Conservation (phyloP, 2,797 vertebrate genomes). For the Cryptoprocta ferox region DNA sequence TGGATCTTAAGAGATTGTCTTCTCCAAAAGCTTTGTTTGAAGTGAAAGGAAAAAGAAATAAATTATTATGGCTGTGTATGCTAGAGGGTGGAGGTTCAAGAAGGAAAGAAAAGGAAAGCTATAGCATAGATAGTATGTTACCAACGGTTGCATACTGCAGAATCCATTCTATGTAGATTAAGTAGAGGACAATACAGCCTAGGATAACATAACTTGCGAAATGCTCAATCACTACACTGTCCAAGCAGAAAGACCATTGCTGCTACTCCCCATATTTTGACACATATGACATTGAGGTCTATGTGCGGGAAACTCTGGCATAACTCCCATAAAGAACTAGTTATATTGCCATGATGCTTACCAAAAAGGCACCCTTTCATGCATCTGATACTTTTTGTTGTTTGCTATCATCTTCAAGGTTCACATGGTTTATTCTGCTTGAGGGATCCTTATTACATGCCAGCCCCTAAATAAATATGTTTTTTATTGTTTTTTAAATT, state of each 20-base stretch:
- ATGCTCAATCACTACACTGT: not conserved
- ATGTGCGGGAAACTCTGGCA: not conserved
- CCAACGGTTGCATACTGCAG: not conserved
- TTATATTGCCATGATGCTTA: not conserved
- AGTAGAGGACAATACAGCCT: not conserved
- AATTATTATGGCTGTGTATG: not conserved
- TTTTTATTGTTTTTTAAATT: too few species aligned
- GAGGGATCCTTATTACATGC: not conserved
- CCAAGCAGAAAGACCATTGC: not conserved
- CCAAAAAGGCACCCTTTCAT: not conserved
- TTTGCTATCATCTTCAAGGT: not conserved
- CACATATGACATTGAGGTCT: not conserved
- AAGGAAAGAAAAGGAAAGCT: not conserved
- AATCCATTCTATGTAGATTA: not conserved
- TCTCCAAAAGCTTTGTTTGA: slow-evolving; percentile 11
- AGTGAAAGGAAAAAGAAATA: not conserved
- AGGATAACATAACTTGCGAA: not conserved
- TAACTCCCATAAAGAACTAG: not conserved
- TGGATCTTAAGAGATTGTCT: not conserved
- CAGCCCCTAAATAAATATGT: not conserved
- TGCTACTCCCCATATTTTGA: not conserved
- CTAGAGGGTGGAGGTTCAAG: not conserved
- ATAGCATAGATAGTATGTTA: not conserved
- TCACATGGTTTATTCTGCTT: not conserved
- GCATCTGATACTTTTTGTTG: not conserved